phyloP scores from a whole-genome alignment of 2,113 vertebrate species.

The Mus spicilegus region DNA sequence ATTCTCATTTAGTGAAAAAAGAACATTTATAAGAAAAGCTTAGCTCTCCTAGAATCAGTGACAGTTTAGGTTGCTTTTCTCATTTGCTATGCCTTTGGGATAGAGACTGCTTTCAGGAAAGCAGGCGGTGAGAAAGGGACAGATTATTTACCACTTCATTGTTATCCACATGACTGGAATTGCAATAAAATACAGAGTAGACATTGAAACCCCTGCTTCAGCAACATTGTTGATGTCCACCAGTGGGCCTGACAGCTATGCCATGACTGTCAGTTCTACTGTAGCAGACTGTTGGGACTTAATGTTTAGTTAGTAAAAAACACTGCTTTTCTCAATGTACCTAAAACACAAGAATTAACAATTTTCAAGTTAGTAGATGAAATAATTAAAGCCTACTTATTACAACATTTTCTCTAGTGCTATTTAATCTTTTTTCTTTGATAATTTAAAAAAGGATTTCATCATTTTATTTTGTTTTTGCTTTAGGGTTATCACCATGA shows the following conservation, averaged over 20 bases:
- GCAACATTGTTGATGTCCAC: slow-evolving; percentile 57
- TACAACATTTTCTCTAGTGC: background rate
- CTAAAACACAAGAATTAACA: slow-evolving; percentile 30
- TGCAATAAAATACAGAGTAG: slow-evolving; percentile 31
- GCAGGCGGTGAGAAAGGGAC: background rate
- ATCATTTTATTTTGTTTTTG: slow-evolving; percentile 67
- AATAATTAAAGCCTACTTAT: slow-evolving; percentile 61
- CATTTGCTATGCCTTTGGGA: slow-evolving; percentile 16
- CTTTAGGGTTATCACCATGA: slow-evolving; percentile 55
- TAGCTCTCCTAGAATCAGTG: background rate
- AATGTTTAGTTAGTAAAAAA: slow-evolving; percentile 62
- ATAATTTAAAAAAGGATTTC: slow-evolving; percentile 71
- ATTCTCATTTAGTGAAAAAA: background rate
- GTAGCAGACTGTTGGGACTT: slow-evolving; percentile 20
- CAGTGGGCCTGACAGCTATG: slow-evolving; percentile 40
- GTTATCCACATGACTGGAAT: slow-evolving; percentile 66
- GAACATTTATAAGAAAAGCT: slow-evolving; percentile 23
- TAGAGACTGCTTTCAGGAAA: slow-evolving; percentile 54
- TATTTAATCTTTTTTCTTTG: slow-evolving; percentile 48
- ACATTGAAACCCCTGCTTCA: slow-evolving; percentile 47
- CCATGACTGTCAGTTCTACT: slow-evolving; percentile 53
- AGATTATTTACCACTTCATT: slow-evolving; percentile 68
- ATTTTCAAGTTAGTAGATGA: slow-evolving; percentile 55
- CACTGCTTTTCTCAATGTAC: slow-evolving; percentile 46
- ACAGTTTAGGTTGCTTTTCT: background rate